Percentiles rank a stretch among this genome's conserved stretches.
These are phyloP conservation scores for Mythimna loreyi DNA, from an alignment of 2,888 invertebrate genomes.

Conservation along the genomic window DNA sequence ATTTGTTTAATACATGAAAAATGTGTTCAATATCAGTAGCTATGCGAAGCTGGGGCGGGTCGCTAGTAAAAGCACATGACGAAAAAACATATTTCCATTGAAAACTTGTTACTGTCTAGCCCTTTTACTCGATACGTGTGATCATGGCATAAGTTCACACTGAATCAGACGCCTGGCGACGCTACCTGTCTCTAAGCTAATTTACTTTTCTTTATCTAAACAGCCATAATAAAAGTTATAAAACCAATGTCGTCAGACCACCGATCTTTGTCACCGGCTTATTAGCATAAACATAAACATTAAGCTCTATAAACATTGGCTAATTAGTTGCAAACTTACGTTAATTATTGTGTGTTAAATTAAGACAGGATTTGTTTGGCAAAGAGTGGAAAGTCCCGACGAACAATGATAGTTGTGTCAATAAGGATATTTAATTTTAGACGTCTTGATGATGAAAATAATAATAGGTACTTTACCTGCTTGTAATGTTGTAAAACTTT, in stretches of 20 bases:
- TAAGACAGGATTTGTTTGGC: slow-evolving; percentile 65
- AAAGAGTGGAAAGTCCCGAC: slow-evolving; percentile 75
- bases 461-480: not conserved
- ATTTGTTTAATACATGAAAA: too few relatives aligned
- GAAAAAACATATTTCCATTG: too few relatives aligned
- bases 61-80: too few relatives aligned
- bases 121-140: too few relatives aligned
- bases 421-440: slow-evolving; percentile 37
- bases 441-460: not conserved
- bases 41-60: too few relatives aligned
- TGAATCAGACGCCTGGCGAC: not conserved
- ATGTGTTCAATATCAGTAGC: too few relatives aligned
- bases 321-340: slow-evolving; percentile 61
- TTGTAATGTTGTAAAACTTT: slow-evolving; percentile 21
- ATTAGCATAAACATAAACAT: too few relatives aligned
- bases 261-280: slow-evolving; percentile 63
- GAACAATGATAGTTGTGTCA: slow-evolving; percentile 20
- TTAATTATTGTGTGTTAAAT: slow-evolving; percentile 60
- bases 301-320: slow-evolving; percentile 54
- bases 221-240: slow-evolving; percentile 23
- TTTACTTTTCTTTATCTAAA: slow-evolving; percentile 65
- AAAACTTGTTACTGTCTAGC: too few relatives aligned
- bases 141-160: too few relatives aligned
- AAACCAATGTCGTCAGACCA: slow-evolving; percentile 42
- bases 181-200: slow-evolving; percentile 71